Conservation (phyloP, 2,113 vertebrate genomes). For the Atrichornis clamosus region DNA sequence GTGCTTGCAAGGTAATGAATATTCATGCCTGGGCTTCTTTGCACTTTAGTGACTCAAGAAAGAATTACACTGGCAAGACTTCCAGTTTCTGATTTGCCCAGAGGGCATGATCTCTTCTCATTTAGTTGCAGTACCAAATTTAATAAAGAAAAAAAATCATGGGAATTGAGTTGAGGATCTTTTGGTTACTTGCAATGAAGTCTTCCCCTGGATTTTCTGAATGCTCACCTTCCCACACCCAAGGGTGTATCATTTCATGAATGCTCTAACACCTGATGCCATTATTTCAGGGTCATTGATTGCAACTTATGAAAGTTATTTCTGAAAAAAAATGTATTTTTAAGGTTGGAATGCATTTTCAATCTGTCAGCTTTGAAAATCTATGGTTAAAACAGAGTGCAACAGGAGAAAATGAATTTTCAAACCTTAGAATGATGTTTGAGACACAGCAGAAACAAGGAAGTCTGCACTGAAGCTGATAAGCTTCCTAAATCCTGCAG, state of each 20-base stretch:
- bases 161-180: neutral
- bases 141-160: neutral
- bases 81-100: neutral
- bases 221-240: neutral
- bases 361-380: neutral
- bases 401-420: conserved; percentile 25
- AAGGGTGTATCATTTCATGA: neutral
- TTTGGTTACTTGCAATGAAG: neutral
- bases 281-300: neutral
- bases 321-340: neutral
- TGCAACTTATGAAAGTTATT: neutral
- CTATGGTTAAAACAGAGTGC: neutral
- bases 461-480: conserved; percentile 23
- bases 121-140: neutral
- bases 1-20: neutral
- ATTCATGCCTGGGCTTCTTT: neutral
- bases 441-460: conserved; percentile 26
- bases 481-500: conserved; percentile 38
- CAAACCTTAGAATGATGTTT: neutral
- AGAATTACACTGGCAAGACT: neutral
- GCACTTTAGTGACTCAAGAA: neutral
- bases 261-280: neutral
- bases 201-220: neutral
- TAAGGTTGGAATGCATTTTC: neutral
- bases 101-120: neutral